Percentiles rank a stretch among this genome's conserved stretches.
Conservation (phyloP, 1,140 invertebrate genomes). For the Rhagoletis pomonella region DNA sequence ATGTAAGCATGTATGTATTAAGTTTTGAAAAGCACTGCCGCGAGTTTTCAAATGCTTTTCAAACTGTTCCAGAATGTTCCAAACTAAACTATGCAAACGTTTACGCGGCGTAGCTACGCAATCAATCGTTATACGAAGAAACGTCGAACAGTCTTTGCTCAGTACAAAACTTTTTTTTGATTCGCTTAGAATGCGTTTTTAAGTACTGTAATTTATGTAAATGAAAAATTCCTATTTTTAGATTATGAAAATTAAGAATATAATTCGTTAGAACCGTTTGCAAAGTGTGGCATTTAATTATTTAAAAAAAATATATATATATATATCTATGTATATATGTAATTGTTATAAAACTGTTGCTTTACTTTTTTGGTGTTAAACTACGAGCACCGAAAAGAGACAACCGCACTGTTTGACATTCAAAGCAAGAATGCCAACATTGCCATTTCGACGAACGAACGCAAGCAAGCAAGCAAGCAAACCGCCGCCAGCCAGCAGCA, state of each 20-base stretch:
- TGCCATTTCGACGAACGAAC: conserved; percentile 55
- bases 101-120: conserved; percentile 31
- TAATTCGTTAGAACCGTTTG: not conserved
- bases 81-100: conserved; percentile 33
- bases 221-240: not conserved
- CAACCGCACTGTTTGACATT: conserved; percentile 71
- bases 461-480: conserved; percentile 30
- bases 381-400: conserved; percentile 57
- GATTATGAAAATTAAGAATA: not conserved
- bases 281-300: not conserved
- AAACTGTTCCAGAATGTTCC: conserved; percentile 56
- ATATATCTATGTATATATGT: not conserved
- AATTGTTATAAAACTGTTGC: conserved; percentile 1
- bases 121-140: conserved; percentile 31
- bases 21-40: not conserved
- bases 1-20: not conserved
- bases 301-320: not conserved
- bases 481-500: not conserved
- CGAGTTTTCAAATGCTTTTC: not conserved
- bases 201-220: not conserved
- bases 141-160: conserved; percentile 43
- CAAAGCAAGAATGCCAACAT: conserved; percentile 72
- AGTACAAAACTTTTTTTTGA: not conserved
- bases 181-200: conserved; percentile 7
- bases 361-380: not conserved